A percentile compares a stretch with the other conserved stretches of the same genome.
Conservation (phyloP, 2,113 vertebrate species). For the Plecturocebus donacophilus region DNA sequence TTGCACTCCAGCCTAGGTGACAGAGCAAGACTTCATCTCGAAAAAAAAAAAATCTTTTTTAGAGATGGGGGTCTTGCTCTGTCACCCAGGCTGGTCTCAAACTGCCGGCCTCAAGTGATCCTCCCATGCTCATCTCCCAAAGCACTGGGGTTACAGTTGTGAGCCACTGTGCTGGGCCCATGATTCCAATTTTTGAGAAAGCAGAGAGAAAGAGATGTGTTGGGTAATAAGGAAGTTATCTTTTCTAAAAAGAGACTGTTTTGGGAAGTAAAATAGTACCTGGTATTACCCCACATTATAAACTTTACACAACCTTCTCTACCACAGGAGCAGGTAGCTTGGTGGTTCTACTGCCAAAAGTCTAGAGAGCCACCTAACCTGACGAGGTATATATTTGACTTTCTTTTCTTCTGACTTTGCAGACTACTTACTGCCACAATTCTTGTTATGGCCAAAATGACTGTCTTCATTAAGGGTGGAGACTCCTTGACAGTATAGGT, state of each 20-base stretch:
- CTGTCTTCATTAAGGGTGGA: background rate
- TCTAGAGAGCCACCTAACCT: background rate
- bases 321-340: background rate
- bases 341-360: background rate
- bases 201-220: background rate
- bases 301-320: background rate
- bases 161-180: background rate
- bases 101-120: background rate
- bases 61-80: background rate
- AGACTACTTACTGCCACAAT: background rate
- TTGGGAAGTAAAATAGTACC: background rate
- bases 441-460: background rate
- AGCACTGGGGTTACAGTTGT: background rate
- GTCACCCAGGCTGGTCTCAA: background rate
- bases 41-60: background rate
- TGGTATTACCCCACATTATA: background rate
- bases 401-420: background rate
- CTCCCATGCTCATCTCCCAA: background rate
- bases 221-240: background rate
- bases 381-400: background rate
- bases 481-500: background rate
- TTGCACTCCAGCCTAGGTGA: no score
- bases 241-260: background rate
- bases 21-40: no score
- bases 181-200: slow-evolving; percentile 19